phyloP scores from a whole-genome alignment of 2,113 vertebrate species.

The Sakesphorus luctuosus region DNA sequence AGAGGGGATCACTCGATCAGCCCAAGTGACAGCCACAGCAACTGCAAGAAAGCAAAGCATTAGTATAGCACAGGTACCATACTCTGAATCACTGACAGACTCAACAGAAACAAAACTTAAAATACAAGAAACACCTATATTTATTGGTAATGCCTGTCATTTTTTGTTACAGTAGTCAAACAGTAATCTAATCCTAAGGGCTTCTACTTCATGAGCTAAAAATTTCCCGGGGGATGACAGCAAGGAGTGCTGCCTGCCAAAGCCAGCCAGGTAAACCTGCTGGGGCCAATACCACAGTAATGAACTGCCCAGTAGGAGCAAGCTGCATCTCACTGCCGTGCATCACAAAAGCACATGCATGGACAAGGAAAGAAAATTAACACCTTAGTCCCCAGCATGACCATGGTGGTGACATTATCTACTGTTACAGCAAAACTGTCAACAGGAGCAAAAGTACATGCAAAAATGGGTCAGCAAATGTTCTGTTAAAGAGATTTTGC shows the following conservation, averaged over 20 bases:
- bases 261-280: neutral
- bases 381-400: accelerated
- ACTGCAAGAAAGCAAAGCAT: slow-evolving; percentile 63
- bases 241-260: neutral
- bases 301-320: neutral
- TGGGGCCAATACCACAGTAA: neutral
- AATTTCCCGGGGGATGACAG: neutral
- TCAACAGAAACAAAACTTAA: neutral
- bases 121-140: neutral
- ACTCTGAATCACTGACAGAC: neutral
- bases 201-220: neutral
- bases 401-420: neutral
- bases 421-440: neutral
- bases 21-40: slow-evolving; percentile 77
- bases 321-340: neutral
- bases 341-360: neutral
- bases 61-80: neutral
- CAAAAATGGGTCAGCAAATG: accelerated
- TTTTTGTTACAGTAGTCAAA: neutral
- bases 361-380: neutral
- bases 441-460: accelerated
- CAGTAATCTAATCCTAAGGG: neutral
- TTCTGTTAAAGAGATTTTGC: neutral
- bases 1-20: slow-evolving; percentile 73
- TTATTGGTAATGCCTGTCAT: neutral